Evolutionary conservation across 2,113 vertebrate species (phyloP).

Genomic region (Thryonomys swinderianus): DNA sequence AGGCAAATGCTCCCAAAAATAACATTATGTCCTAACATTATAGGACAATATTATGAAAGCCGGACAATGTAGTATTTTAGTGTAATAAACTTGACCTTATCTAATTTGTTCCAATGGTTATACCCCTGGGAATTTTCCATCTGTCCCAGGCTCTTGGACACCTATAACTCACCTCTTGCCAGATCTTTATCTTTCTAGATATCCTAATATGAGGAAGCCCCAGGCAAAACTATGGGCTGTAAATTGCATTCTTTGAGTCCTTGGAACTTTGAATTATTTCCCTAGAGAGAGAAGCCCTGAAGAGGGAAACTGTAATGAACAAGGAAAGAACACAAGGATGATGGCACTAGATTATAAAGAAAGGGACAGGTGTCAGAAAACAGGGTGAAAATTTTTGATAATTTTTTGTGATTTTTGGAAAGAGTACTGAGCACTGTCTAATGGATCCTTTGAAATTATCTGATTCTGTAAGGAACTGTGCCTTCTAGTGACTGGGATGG

Average conservation of each 20-base stretch:
- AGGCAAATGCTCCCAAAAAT: neutral
- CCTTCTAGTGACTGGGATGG: neutral
- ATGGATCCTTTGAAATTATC: neutral
- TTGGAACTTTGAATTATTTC: slow-evolving; percentile 15
- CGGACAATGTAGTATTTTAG: neutral
- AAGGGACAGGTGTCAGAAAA: neutral
- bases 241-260: slow-evolving; percentile 5
- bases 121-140: neutral
- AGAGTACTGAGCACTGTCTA: neutral
- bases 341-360: neutral
- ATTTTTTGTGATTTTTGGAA: neutral
- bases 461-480: neutral
- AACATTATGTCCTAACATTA: neutral
- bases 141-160: neutral
- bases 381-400: neutral
- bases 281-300: slow-evolving; percentile 21
- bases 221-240: slow-evolving; percentile 7
- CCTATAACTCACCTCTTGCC: neutral
- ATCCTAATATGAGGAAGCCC: neutral
- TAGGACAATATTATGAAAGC: neutral
- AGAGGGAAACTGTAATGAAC: neutral
- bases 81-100: neutral
- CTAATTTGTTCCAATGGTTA: neutral
- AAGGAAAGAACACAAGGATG: neutral
- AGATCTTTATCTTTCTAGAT: neutral